Percentiles rank a stretch among this genome's conserved stretches.
Evolutionary conservation across 2,888 invertebrate species (phyloP).

Genomic region (Drymonia ruficornis): DNA sequence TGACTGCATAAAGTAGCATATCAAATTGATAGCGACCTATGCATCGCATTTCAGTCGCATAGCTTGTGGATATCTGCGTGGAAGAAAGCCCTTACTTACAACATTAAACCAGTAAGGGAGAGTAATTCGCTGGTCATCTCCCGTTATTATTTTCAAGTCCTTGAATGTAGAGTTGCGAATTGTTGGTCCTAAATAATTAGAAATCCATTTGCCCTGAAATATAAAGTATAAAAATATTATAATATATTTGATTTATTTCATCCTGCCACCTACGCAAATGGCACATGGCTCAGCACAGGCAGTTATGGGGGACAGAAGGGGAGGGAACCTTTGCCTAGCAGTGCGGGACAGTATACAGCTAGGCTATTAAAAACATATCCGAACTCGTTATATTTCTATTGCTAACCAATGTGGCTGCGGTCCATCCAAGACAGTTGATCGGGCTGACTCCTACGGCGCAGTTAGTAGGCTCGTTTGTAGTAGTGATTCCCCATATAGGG

Average conservation of each 20-base stretch:
- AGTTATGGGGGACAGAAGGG: no score
- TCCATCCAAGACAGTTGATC: slow-evolving; percentile 92
- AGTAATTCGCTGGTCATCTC: slow-evolving; percentile 90
- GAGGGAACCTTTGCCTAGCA: no score
- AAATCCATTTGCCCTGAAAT: slow-evolving; percentile 88
- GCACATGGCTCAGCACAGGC: no score
- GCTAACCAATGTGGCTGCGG: slow-evolving; percentile 77
- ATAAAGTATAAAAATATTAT: slow-evolving; percentile 8
- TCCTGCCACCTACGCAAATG: no score
- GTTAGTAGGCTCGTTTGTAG: slow-evolving; percentile 93
- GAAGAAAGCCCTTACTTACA: no score
- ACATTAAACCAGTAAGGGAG: slow-evolving; percentile 87
- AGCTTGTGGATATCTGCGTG: no score
- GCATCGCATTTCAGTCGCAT: no score
- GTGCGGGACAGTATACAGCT: no score
- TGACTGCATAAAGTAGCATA: no score
- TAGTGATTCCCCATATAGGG: slow-evolving; percentile 91
- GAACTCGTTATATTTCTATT: slow-evolving; percentile 90
- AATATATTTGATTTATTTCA: no score
- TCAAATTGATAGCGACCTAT: no score
- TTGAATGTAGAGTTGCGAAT: slow-evolving; percentile 85
- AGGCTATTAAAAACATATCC: no score
- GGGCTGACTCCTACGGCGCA: slow-evolving; percentile 74
- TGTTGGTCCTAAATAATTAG: slow-evolving; percentile 89
- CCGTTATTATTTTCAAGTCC: slow-evolving; percentile 87